Percentiles rank a stretch among this genome's conserved stretches.
Conservation (phyloP, 2,888 invertebrate genomes). For the Epinotia nisella region DNA sequence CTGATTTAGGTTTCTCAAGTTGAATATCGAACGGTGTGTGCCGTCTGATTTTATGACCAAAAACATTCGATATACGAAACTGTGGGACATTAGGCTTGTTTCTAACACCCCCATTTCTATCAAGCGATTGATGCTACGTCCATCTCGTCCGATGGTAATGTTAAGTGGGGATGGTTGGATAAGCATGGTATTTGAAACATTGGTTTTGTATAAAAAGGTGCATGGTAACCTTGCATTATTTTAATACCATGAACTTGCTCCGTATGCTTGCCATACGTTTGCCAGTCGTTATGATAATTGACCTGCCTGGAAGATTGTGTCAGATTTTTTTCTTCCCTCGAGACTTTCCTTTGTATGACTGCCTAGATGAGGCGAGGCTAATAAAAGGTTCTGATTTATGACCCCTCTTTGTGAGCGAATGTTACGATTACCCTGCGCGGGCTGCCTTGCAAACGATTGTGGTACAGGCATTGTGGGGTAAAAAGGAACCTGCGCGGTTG, state of each 20-base stretch:
- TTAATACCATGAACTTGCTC: conserved; percentile 1
- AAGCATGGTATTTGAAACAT: conserved; percentile 1
- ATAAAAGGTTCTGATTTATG: no score
- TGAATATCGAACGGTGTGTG: no score
- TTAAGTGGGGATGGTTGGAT: not conserved
- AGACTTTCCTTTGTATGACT: not conserved
- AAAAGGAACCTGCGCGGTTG: conserved; percentile 6
- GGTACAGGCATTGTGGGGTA: not conserved
- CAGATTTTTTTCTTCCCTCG: conserved; percentile 5
- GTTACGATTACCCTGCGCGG: conserved; percentile 2
- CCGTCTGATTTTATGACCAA: no score
- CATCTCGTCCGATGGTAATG: not conserved
- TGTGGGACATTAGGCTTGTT: conserved; percentile 1
- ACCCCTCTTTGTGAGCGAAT: not conserved
- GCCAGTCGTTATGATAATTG: not conserved
- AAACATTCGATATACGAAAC: no score
- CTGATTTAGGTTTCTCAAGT: no score
- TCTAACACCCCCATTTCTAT: conserved; percentile 4
- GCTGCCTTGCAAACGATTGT: not conserved
- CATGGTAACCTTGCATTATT: not conserved
- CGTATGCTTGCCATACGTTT: not conserved
- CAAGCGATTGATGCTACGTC: no score
- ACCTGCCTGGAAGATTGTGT: not conserved
- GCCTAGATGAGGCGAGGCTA: not conserved
- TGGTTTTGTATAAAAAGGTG: not conserved